Base-by-base conservation (phyloP, 2,113 vertebrate species). In the Propithecus coquereli region DNA sequence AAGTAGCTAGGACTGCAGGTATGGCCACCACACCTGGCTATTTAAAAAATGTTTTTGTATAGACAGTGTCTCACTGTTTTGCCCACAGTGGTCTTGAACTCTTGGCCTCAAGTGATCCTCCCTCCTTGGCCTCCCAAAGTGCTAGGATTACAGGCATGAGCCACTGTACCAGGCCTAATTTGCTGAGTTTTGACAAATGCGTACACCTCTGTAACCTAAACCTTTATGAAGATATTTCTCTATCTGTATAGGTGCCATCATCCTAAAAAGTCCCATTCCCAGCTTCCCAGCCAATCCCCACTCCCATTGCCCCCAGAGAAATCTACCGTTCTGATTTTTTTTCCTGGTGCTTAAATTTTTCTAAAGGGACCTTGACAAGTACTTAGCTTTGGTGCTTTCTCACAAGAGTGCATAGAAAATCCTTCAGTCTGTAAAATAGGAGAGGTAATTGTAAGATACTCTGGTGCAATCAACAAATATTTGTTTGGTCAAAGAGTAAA, bases 391-490 rank as follows among this genome's bases (percentile, higher is more conserved):
- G 73, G 7, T 52, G 23, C 43, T 77, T 93, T 91, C 81, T 87
- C 59, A 65, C 7, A 71, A 47, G 45, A 25, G 30, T 66, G 40
- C 25, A 77, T 34, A 61, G 43, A 90, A 92, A 89, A 95, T 74
- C 45, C 65, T 81, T 14, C 23, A 54, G 66, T n/a, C 59, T 93
- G 8, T 92, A 63, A 96, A 95, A 79, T 9, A 87, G 45, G 70
- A 96, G 45, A 83, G 68, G 66, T 50, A 80, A 87, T 23, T 87
- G 27, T 83, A 91, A 82, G 30, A 83, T 87, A 65, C 12, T 71
- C 22, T 45, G 81, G 10, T 50, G 17, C n/a, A 93, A 70, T 87
- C 74, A 93, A 73, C 61, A 94, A 94, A 90, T 96, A 93, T 37
- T 90, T 93, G 34, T 59, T 93, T 27, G 90, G 13, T 77, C 61